phyloP scores from a whole-genome alignment of 2,113 vertebrate species.

The Phylloscopus whistleri region DNA sequence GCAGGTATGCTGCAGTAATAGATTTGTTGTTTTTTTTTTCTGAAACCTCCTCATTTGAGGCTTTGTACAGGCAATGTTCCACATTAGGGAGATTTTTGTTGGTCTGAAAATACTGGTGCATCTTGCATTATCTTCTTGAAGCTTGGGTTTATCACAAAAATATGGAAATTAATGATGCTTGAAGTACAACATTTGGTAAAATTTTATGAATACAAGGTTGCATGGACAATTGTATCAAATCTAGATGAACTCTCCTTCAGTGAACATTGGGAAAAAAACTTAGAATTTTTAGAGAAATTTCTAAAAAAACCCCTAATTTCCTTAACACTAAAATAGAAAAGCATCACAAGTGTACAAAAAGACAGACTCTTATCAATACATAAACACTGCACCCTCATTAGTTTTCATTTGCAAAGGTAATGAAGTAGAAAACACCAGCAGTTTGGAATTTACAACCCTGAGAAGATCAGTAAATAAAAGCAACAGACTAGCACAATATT shows the following conservation, averaged over 20 bases:
- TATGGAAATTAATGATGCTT: neutral
- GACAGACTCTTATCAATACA: neutral
- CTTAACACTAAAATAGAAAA: neutral
- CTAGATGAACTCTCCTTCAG: neutral
- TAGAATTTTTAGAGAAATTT: neutral
- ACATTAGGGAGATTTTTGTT: neutral
- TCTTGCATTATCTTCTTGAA: neutral
- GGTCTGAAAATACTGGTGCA: neutral
- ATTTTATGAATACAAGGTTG: neutral
- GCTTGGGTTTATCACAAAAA: neutral
- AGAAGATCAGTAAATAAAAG: constrained; percentile 65
- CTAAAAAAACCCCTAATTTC: neutral
- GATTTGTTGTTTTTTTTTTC: neutral
- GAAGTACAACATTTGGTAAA: neutral
- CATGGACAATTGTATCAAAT: neutral
- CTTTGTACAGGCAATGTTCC: neutral
- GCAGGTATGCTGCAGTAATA: neutral
- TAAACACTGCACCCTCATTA: neutral
- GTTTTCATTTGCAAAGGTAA: constrained; percentile 47
- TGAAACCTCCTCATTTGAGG: neutral
- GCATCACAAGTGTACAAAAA: neutral
- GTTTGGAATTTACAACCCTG: constrained; percentile 56
- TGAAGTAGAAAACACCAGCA: constrained; percentile 26
- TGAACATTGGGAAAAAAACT: neutral
- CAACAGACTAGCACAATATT: constrained; percentile 54